Percentiles rank a stretch among this genome's conserved stretches.
Evolutionary conservation across 2,113 vertebrate genomes (phyloP).

Genomic region (Gopherus evgoodei): DNA sequence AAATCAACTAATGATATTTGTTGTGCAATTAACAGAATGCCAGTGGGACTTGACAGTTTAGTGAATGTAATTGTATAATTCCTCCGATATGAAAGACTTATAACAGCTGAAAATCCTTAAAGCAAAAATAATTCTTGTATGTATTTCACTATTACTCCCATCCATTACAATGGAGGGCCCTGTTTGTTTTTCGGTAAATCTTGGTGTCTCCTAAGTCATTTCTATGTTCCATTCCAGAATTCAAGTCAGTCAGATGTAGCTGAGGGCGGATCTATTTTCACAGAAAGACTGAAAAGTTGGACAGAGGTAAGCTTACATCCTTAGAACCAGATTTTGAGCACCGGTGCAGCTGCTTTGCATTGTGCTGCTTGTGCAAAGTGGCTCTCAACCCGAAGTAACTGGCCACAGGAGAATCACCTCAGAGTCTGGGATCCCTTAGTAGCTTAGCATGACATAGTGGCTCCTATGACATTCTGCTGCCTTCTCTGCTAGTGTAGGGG

Average conservation of each 20-base stretch:
- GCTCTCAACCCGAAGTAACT: accelerated
- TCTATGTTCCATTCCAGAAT: slow-evolving; percentile 70
- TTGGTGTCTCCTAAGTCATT: not conserved
- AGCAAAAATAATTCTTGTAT: not conserved
- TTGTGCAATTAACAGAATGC: not conserved
- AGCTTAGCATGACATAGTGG: not conserved
- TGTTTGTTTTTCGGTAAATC: not conserved
- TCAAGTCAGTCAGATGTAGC: slow-evolving; percentile 62
- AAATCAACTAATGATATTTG: accelerated
- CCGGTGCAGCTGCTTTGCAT: accelerated
- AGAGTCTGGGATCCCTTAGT: accelerated
- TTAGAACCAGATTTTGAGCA: slow-evolving; percentile 9
- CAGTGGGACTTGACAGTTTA: not conserved
- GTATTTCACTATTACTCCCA: not conserved
- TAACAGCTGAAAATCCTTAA: not conserved
- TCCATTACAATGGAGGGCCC: not conserved
- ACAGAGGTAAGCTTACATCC: slow-evolving; percentile 70
- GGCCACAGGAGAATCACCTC: accelerated
- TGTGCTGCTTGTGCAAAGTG: not conserved
- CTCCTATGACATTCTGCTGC: not conserved
- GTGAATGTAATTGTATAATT: not conserved
- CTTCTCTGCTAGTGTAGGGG: not conserved
- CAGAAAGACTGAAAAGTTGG: slow-evolving; percentile 52
- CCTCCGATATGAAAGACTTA: not conserved
- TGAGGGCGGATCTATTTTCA: slow-evolving; percentile 59